Conservation (phyloP, 2,888 invertebrate genomes). For the Euclidia mi region DNA sequence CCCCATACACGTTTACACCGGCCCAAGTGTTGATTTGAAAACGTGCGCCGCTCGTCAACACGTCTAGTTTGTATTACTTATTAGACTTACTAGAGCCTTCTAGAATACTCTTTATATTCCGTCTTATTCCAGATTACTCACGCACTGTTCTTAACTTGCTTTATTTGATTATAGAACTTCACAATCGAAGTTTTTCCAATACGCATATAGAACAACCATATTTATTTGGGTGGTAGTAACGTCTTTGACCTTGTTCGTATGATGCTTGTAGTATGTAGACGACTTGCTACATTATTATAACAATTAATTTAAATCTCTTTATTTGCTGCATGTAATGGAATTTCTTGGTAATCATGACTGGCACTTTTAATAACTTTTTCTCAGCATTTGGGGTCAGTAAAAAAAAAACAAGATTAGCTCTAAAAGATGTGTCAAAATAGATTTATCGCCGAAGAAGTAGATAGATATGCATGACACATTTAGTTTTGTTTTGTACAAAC, state of each 20-base stretch:
- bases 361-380: too few relatives aligned
- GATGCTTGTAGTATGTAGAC: not conserved
- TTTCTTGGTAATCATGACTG: too few relatives aligned
- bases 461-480: too few relatives aligned
- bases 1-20: constrained; percentile 54
- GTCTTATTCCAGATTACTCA: constrained; percentile 2
- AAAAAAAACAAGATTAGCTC: too few relatives aligned
- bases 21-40: constrained; percentile 63
- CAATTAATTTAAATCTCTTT: too few relatives aligned
- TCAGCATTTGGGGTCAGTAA: too few relatives aligned
- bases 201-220: not conserved
- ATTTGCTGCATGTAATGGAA: too few relatives aligned
- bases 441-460: too few relatives aligned
- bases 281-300: constrained; percentile 1
- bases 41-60: constrained; percentile 53
- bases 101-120: constrained; percentile 1
- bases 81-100: constrained; percentile 22
- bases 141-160: constrained; percentile 15
- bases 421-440: too few relatives aligned
- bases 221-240: not conserved
- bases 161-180: constrained; percentile 18
- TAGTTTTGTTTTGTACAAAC: too few relatives aligned
- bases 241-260: constrained; percentile 4
- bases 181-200: constrained; percentile 12
- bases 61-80: constrained; percentile 51